Evolutionary conservation across 1,140 invertebrate genomes (phyloP).

Genomic region (Drosophila pseudoobscura): DNA sequence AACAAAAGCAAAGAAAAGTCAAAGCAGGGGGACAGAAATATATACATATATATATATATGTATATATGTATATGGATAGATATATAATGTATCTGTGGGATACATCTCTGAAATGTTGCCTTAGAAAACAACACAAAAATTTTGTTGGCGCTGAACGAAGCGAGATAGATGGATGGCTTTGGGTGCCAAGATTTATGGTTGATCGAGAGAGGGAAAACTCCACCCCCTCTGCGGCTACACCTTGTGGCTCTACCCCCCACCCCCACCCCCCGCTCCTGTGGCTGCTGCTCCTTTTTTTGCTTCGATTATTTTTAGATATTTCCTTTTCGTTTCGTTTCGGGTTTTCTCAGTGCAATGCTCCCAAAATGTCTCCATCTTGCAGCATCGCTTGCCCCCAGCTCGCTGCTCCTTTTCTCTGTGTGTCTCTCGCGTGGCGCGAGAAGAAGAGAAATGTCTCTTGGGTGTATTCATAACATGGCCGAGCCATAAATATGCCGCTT

Average conservation of each 20-base stretch:
- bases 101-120: slow-evolving; percentile 4
- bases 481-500: slow-evolving; percentile 75
- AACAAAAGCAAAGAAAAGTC: slow-evolving; percentile 30
- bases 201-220: slow-evolving; percentile 70
- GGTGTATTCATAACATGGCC: slow-evolving; percentile 80
- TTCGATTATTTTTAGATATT: slow-evolving; percentile 51
- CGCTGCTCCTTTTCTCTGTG: slow-evolving; percentile 16
- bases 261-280: not conserved
- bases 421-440: slow-evolving; percentile 46
- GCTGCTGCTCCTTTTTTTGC: no score
- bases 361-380: slow-evolving; percentile 26
- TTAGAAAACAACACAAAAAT: slow-evolving; percentile 59
- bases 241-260: not conserved
- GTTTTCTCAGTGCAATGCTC: slow-evolving; percentile 47
- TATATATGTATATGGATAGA: no score
- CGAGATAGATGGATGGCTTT: slow-evolving; percentile 81
- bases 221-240: not conserved
- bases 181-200: slow-evolving; percentile 82
- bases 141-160: slow-evolving; percentile 70
- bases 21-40: not conserved
- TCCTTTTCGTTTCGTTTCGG: slow-evolving; percentile 51
- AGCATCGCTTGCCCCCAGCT: slow-evolving; percentile 14
- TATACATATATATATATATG: no score
- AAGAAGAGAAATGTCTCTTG: slow-evolving; percentile 81
- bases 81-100: not conserved